Percentiles rank a stretch among this genome's conserved stretches.
phyloP scores from a whole-genome alignment of 2,797 vertebrate species.

The Okamejei kenojei region DNA sequence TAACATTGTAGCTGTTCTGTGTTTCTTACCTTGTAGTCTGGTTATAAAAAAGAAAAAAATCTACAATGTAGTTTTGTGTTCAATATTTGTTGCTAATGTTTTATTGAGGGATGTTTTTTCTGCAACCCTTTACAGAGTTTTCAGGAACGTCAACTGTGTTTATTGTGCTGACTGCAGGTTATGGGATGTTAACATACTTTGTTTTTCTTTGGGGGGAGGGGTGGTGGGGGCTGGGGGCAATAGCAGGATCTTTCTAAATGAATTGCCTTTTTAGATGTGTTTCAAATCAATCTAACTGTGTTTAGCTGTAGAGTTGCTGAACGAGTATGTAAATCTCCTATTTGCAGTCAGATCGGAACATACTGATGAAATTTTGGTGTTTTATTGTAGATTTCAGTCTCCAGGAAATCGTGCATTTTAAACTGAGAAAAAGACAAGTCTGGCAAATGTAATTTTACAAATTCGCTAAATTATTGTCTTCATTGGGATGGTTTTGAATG shows the following conservation, averaged over 20 bases:
- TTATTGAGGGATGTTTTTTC: slow-evolving; percentile 73
- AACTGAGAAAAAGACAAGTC: slow-evolving; percentile 46
- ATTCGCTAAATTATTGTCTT: slow-evolving; percentile 61
- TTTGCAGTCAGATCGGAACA: slow-evolving; percentile 48
- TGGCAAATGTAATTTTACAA: slow-evolving; percentile 53
- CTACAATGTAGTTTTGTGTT: slow-evolving; percentile 74
- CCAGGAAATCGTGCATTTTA: slow-evolving; percentile 38
- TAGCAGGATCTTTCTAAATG: slow-evolving; percentile 43
- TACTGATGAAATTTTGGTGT: slow-evolving; percentile 41
- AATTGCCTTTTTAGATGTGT: slow-evolving; percentile 50
- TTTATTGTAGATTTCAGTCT: slow-evolving; percentile 41
- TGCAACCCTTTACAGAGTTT: slow-evolving; percentile 61
- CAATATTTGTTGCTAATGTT: slow-evolving; percentile 75
- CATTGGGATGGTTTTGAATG: slow-evolving; percentile 56
- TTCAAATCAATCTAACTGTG: slow-evolving; percentile 47
- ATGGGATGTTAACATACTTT: slow-evolving; percentile 46
- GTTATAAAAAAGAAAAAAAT: slow-evolving; percentile 69
- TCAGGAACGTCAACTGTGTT: slow-evolving; percentile 51
- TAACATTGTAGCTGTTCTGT: slow-evolving; percentile 79
- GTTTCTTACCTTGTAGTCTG: slow-evolving; percentile 75
- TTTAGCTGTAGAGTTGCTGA: slow-evolving; percentile 48
- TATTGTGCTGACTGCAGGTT: slow-evolving; percentile 46
- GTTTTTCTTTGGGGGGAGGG: slow-evolving; percentile 39
- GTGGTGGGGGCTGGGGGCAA: slow-evolving; percentile 40
- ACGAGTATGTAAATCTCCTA: slow-evolving; percentile 48